Evolutionary conservation across 2,113 vertebrate genomes (phyloP).

Genomic region (Geococcyx californianus): DNA sequence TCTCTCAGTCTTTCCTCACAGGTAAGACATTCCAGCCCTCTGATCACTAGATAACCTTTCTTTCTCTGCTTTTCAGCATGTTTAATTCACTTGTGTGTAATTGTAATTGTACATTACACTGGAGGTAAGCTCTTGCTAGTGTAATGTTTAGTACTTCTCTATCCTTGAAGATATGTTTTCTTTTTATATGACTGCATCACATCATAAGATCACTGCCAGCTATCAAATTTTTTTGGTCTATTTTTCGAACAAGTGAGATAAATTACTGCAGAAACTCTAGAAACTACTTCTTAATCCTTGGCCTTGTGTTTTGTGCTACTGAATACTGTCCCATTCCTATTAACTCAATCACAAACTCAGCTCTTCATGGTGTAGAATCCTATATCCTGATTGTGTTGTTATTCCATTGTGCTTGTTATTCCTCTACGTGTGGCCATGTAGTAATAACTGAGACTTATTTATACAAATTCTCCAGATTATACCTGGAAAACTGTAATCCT

Average conservation of each 20-base stretch:
- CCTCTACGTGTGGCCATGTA: background rate
- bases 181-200: background rate
- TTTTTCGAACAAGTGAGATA: background rate
- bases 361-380: background rate
- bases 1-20: background rate
- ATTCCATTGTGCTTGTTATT: background rate
- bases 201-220: background rate
- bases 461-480: background rate
- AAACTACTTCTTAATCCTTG: background rate
- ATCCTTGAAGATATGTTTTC: background rate
- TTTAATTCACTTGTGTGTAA: background rate
- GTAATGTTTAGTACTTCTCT: background rate
- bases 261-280: background rate
- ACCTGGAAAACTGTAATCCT: background rate
- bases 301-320: background rate
- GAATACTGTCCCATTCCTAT: background rate
- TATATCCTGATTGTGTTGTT: background rate
- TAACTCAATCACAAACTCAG: background rate
- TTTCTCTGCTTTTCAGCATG: background rate
- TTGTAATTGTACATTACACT: background rate
- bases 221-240: accelerated
- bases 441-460: background rate
- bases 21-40: background rate
- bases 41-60: background rate
- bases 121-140: background rate